These are phyloP conservation scores for Aix galericulata DNA, from an alignment of 2,113 vertebrate genomes.

Conservation along the genomic window DNA sequence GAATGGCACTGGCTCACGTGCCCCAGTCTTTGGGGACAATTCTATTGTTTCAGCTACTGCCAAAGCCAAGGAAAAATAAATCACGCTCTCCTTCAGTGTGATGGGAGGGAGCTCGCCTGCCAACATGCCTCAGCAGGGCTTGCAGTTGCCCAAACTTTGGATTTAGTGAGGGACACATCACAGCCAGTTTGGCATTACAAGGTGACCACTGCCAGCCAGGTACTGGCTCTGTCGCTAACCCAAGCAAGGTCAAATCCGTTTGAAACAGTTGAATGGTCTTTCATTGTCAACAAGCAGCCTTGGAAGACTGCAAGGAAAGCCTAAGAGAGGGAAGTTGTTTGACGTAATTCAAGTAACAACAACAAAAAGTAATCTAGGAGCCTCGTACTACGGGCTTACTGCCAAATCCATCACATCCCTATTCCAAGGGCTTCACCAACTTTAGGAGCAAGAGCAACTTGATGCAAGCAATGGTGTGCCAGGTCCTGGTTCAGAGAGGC, in stretches of 20 bases:
- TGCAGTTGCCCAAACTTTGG: neutral
- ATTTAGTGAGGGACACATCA: neutral
- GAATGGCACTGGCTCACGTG: neutral
- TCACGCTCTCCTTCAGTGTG: fast-evolving
- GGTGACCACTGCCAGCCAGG: neutral
- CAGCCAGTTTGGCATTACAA: neutral
- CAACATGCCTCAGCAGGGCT: neutral
- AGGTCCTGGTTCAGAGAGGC: neutral
- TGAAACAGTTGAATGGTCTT: constrained; percentile 6
- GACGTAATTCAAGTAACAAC: constrained; percentile 8
- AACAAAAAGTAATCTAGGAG: neutral
- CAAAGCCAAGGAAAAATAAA: constrained; percentile 17
- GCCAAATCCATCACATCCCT: neutral
- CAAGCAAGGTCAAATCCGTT: neutral
- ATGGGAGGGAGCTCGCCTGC: neutral
- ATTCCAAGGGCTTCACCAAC: neutral
- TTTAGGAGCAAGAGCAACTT: neutral
- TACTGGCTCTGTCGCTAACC: neutral
- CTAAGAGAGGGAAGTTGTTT: neutral
- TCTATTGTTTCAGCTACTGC: constrained; percentile 44
- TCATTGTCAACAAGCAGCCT: constrained; percentile 2
- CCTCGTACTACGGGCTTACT: neutral
- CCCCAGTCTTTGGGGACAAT: neutral
- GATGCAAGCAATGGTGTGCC: neutral
- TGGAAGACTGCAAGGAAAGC: neutral